Evolutionary conservation across 2,797 vertebrate genomes (phyloP), one percentile per base, ranked within the genome.

Genomic region (Eptatretus atami): DNA sequence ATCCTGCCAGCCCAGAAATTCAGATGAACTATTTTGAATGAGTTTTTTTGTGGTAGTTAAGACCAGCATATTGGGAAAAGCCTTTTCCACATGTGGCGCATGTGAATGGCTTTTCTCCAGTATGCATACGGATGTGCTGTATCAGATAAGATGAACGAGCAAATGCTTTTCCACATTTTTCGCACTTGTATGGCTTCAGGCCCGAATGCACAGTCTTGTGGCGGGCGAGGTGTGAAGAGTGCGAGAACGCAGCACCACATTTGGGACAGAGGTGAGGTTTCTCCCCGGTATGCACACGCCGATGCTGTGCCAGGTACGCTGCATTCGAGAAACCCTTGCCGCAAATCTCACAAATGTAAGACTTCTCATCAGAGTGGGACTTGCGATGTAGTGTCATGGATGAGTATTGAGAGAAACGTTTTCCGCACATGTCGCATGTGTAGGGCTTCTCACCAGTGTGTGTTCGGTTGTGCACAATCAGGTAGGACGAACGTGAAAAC

Each of bases 381-480:
- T 61, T 61, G 57, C 57, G 57, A 61, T 61, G 57, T 24, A 61
- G 57, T 25, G 57, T n/a, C 57, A 61, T 61, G 57, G 57, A 61
- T 24, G 57, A 61, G 57, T 61, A 61, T 25, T 61, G 57, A 10
- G 57, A n/a, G 57, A 61, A 61, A 24, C 57, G 57, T 25, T 61
- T 61, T 25, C 57, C 57, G 12, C 57, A 61, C 9, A 9, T 12
- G 2, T 25, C 57, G 2, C 57, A 61, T 25, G 57, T 25, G 57
- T 61, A 61, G n/a, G 57, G 57, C 57, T 25, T n/a, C 10, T 61
- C 57, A 24, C 57, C 57, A n/a, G 57, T 61, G 57, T 61, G 57
- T 25, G 57, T 61, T 25, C 57, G 57, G 10, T 25, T n/a, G 57
- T 61, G 57, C n/a, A 61, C 25, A 12, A n/a, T n/a, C 15, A 61